These are phyloP conservation scores for Macrosteles quadrilineatus DNA, from an alignment of 1,140 invertebrate species.

Conservation along the genomic window DNA sequence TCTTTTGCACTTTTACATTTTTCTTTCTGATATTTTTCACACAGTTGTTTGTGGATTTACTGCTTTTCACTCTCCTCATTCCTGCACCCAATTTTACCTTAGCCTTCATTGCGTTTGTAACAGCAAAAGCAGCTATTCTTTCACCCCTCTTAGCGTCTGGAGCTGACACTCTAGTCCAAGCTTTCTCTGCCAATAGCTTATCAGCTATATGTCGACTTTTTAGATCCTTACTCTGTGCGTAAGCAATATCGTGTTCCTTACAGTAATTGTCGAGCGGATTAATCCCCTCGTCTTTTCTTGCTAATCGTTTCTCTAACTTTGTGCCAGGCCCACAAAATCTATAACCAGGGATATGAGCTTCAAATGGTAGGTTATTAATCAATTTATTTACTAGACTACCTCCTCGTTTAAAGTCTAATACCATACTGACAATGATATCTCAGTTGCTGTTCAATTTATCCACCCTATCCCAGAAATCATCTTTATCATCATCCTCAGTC, in stretches of 20 bases:
- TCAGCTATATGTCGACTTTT: conserved; percentile 49
- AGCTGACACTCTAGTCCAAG: conserved; percentile 47
- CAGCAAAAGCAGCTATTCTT: conserved; percentile 44
- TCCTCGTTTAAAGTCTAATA: too few relatives aligned
- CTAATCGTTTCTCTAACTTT: conserved; percentile 49
- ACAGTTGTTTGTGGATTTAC: too few relatives aligned
- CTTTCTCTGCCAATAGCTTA: conserved; percentile 47
- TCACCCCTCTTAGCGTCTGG: conserved; percentile 47
- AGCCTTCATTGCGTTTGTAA: conserved; percentile 45
- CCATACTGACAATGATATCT: too few relatives aligned
- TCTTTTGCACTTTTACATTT: too few relatives aligned
- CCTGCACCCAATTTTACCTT: conserved; percentile 47
- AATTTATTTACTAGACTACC: conserved; percentile 15
- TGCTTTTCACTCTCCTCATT: conserved; percentile 40
- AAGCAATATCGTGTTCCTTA: conserved; percentile 53
- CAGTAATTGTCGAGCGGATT: conserved; percentile 52
- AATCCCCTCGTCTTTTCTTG: conserved; percentile 48
- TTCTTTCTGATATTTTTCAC: too few relatives aligned
- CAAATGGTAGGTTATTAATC: conserved; percentile 51
- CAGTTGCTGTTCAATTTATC: too few relatives aligned
- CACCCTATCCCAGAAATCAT: too few relatives aligned
- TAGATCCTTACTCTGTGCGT: conserved; percentile 47
- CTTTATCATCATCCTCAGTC: too few relatives aligned
- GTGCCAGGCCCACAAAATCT: conserved; percentile 53
- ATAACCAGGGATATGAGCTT: conserved; percentile 53